Evolutionary conservation across 2,113 vertebrate species (phyloP).

Genomic region (Larimichthys polyactis): DNA sequence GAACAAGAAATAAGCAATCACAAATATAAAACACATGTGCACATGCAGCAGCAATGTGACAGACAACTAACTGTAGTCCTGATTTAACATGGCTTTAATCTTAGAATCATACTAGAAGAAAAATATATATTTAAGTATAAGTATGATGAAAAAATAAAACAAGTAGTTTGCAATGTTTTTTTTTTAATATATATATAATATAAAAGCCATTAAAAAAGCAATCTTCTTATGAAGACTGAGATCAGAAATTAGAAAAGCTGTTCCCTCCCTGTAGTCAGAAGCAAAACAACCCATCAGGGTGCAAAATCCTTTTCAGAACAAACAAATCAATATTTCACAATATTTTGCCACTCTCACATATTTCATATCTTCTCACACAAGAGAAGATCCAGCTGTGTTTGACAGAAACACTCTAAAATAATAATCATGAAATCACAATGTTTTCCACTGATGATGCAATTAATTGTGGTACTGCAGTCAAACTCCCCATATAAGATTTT

Average conservation of each 20-base stretch:
- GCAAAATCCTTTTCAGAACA: conserved; percentile 48
- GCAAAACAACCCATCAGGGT: conserved; percentile 45
- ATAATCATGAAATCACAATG: conserved; percentile 2
- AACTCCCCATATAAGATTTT: background rate
- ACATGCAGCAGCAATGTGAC: background rate
- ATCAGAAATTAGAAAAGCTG: conserved; percentile 21
- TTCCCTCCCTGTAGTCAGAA: conserved; percentile 22
- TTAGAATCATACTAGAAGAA: background rate
- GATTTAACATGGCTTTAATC: background rate
- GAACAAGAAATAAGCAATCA: conserved; percentile 13
- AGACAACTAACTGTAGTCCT: background rate
- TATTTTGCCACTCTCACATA: conserved; percentile 31
- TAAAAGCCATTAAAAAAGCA: conserved; percentile 8
- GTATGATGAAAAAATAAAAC: conserved; percentile 15
- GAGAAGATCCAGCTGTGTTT: conserved; percentile 1
- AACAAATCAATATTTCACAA: conserved; percentile 57
- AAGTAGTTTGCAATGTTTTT: conserved; percentile 5
- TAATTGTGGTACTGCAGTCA: background rate
- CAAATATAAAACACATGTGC: conserved; percentile 4
- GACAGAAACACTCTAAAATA: conserved; percentile 13
- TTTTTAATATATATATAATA: conserved; percentile 8
- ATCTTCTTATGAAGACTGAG: conserved; percentile 23
- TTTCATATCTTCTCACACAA: background rate
- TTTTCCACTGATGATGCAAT: background rate
- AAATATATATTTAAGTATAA: background rate